Evolutionary conservation across 2,113 vertebrate genomes (phyloP).

Genomic region (Naja naja): DNA sequence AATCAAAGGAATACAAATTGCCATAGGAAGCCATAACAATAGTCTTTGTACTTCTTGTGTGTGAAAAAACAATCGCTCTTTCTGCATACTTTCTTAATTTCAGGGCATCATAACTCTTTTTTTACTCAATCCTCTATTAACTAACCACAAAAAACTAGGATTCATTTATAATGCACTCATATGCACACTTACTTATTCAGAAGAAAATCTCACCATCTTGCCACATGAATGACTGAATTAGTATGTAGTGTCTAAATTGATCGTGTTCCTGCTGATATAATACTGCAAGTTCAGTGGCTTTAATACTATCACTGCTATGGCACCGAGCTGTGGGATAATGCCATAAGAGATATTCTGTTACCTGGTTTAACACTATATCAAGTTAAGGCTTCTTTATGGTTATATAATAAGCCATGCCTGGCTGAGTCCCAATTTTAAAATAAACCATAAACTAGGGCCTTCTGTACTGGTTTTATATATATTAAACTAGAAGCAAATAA

Average conservation of each 20-base stretch:
- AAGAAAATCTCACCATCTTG: background rate
- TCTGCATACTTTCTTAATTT: background rate
- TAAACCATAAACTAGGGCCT: background rate
- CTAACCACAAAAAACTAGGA: background rate
- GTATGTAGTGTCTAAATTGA: background rate
- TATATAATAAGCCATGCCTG: background rate
- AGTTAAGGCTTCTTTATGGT: background rate
- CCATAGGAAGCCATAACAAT: background rate
- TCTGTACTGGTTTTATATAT: no score
- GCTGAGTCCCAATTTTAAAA: background rate
- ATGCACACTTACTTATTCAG: background rate
- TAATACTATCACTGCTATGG: background rate
- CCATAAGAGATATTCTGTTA: background rate
- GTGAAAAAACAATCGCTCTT: background rate
- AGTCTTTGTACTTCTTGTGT: background rate
- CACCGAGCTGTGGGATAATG: background rate
- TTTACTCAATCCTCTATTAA: background rate
- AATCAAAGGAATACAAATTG: background rate
- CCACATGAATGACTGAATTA: background rate
- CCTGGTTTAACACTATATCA: background rate
- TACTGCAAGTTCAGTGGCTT: background rate
- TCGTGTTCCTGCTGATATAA: background rate
- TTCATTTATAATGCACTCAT: background rate
- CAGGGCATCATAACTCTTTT: background rate
- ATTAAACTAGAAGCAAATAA: background rate